Evolutionary conservation across 2,113 vertebrate genomes (phyloP).

Genomic region (Callaeas wilsoni): DNA sequence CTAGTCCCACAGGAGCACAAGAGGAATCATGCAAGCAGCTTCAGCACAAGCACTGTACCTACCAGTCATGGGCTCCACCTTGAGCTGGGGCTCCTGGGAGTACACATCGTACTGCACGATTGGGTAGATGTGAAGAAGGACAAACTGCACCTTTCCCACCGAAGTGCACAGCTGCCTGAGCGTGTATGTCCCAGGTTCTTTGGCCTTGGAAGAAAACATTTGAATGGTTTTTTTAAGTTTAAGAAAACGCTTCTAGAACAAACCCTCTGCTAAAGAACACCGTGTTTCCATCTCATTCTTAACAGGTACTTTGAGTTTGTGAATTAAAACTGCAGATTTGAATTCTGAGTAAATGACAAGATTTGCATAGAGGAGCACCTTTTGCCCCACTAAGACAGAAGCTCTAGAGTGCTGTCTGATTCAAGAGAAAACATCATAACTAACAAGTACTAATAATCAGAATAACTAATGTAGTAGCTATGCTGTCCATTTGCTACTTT

Average conservation of each 20-base stretch:
- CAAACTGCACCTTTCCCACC: constrained; percentile 86
- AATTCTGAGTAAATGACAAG: background rate
- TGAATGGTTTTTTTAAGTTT: background rate
- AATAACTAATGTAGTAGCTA: background rate
- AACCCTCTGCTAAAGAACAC: background rate
- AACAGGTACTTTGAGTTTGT: background rate
- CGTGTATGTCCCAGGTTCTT: constrained; percentile 89
- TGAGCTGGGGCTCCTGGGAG: constrained; percentile 96
- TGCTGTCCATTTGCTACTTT: background rate
- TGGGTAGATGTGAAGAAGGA: constrained; percentile 90
- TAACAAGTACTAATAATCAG: background rate
- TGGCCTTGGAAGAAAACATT: constrained; percentile 73
- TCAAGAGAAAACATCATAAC: background rate
- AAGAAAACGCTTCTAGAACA: background rate
- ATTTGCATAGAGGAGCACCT: background rate
- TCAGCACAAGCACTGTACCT: constrained; percentile 4
- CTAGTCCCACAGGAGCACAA: background rate
- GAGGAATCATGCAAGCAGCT: background rate
- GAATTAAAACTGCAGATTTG: background rate
- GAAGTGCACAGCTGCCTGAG: constrained; percentile 88
- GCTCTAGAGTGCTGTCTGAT: background rate
- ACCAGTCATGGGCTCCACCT: constrained; percentile 90
- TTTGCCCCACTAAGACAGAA: background rate
- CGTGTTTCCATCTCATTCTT: background rate
- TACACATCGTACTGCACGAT: constrained; percentile 93